Evolutionary conservation across 2,888 invertebrate species (phyloP), one percentile per base, ranked within the genome.

Genomic region (Sinopyrophorus schimmeli): DNA sequence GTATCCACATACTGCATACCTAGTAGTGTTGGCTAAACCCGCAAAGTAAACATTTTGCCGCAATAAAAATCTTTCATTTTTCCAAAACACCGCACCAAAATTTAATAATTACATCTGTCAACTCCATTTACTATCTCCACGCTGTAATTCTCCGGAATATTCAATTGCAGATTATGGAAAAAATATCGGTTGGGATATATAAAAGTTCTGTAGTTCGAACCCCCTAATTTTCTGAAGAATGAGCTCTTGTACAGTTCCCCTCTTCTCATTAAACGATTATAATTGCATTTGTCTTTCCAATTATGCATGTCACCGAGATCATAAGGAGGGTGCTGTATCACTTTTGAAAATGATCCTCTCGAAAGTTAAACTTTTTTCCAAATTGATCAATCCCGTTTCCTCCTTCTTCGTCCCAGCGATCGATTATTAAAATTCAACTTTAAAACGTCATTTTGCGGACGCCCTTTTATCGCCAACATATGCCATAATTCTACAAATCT

Each of bases 381-480:
- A 65, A 57, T 62, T 60, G 58, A 63, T 63, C 61, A 62, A 59
- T 57, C 56, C 1, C 27, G 27, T 30, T 12, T 26, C 26, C 18
- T 37, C 32, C 30, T 32, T 42, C 15, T 46, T 30, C 15, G n/a
- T 11, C 15, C 3, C 4, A n/a, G 35, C 31, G 20, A 27, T 9
- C n/a, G n/a, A n/a, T n/a, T n/a, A n/a, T n/a, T n/a, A n/a, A n/a
- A n/a, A n/a, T n/a, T n/a, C n/a, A n/a, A n/a, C n/a, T n/a, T n/a
- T n/a, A n/a, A n/a, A n/a, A n/a, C n/a, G n/a, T n/a, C n/a, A n/a
- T n/a, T n/a, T n/a, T n/a, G n/a, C n/a, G n/a, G n/a, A n/a, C n/a
- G n/a, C 50, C 50, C 49, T 64, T 69, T 70, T 69, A 71, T 71
- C 72, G 71, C 65, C 68, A 71, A 68, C 72, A 72, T 70, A 72